Evolutionary conservation across 1,140 invertebrate species (phyloP).

Genomic region (Wasmannia auropunctata): DNA sequence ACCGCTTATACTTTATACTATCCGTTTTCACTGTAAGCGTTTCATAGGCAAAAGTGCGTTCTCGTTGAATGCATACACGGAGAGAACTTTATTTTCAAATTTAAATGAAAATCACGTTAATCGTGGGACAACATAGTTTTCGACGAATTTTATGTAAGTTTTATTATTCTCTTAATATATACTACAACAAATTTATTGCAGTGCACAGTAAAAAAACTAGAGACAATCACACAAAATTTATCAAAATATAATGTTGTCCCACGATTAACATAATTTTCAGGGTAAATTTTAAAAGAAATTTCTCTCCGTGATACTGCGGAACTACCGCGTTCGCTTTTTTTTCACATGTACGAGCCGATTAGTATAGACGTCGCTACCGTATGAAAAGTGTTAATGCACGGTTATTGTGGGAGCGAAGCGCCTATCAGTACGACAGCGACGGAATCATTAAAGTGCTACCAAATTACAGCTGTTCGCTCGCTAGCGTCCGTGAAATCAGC

Average conservation of each 20-base stretch:
- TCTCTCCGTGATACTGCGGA: too few species aligned
- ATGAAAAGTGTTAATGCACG: constrained; percentile 44
- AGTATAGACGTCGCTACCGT: background rate
- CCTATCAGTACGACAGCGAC: constrained; percentile 12
- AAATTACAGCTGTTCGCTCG: constrained; percentile 37
- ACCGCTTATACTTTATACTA: background rate
- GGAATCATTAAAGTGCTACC: constrained; percentile 26
- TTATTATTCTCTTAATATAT: too few species aligned
- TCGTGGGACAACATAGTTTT: too few species aligned
- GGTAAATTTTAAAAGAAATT: too few species aligned
- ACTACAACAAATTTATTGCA: too few species aligned
- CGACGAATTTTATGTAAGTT: too few species aligned
- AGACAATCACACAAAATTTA: too few species aligned
- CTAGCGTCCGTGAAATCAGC: constrained; percentile 40
- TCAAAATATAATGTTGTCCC: too few species aligned
- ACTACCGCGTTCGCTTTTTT: background rate
- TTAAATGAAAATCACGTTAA: too few species aligned
- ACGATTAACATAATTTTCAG: too few species aligned
- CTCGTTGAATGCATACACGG: background rate
- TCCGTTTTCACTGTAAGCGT: background rate
- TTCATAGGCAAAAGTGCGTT: background rate
- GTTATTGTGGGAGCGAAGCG: constrained; percentile 11
- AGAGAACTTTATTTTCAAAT: too few species aligned
- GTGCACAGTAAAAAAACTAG: too few species aligned
- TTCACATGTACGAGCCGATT: background rate